A percentile compares a stretch with the other conserved stretches of the same genome.
Conservation (phyloP, 2,113 vertebrate genomes). For the Tachysurus vachellii region DNA sequence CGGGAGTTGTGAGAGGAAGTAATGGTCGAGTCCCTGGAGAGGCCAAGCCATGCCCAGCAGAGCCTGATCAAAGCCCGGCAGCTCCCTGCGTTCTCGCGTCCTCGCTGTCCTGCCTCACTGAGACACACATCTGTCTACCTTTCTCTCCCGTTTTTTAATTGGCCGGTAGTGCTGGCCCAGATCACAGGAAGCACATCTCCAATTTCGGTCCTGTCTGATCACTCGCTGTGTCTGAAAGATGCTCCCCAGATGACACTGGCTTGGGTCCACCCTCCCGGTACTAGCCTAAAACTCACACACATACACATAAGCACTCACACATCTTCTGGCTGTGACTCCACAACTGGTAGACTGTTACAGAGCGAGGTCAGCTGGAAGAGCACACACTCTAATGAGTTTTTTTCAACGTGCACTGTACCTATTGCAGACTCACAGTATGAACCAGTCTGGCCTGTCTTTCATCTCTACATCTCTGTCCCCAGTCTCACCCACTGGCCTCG, state of each 20-base stretch:
- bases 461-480: slow-evolving; percentile 40
- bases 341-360: slow-evolving; percentile 23
- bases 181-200: slow-evolving; percentile 43
- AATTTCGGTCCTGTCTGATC: slow-evolving; percentile 54
- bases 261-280: slow-evolving; percentile 58
- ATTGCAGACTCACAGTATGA: slow-evolving; percentile 31
- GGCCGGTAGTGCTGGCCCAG: slow-evolving; percentile 53
- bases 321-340: slow-evolving; percentile 20
- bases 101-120: slow-evolving; percentile 55
- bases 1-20: slow-evolving; percentile 58
- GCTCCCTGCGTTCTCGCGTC: slow-evolving; percentile 35
- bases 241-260: slow-evolving; percentile 35
- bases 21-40: slow-evolving; percentile 58
- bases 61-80: slow-evolving; percentile 64
- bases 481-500: slow-evolving; percentile 20
- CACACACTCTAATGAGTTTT: slow-evolving; percentile 45
- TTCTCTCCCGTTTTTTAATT: slow-evolving; percentile 68
- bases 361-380: slow-evolving; percentile 44
- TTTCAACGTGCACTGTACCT: slow-evolving; percentile 42
- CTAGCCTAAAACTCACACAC: slow-evolving; percentile 50
- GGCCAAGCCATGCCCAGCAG: slow-evolving; percentile 45
- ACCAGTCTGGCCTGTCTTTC: slow-evolving; percentile 42
- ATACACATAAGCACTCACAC: neutral
- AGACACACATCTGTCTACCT: slow-evolving; percentile 62
- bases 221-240: slow-evolving; percentile 38